These are phyloP conservation scores for Connochaetes taurinus DNA, from an alignment of 2,113 vertebrate species.

Conservation along the genomic window DNA sequence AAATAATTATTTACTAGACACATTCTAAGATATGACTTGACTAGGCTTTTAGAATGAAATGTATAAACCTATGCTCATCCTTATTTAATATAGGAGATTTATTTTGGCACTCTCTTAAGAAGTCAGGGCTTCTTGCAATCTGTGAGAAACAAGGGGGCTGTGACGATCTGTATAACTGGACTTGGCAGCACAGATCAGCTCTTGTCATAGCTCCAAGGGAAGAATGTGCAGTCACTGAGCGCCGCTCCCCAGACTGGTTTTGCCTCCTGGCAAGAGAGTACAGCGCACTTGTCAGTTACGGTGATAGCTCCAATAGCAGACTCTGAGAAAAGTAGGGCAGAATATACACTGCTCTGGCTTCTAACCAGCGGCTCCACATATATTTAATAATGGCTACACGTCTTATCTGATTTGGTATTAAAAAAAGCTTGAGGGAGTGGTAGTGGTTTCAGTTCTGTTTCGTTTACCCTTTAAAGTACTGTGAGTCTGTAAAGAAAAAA, in stretches of 20 bases:
- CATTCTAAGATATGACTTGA: neutral
- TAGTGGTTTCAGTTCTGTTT: neutral
- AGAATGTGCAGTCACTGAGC: constrained; percentile 39
- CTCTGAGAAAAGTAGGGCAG: neutral
- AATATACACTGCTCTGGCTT: neutral
- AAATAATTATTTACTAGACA: constrained; percentile 44
- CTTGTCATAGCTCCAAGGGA: constrained; percentile 33
- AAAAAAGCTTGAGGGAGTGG: neutral
- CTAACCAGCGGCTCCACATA: neutral
- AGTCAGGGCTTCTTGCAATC: neutral
- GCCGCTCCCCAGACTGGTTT: neutral
- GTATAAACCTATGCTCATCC: neutral
- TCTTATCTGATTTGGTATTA: constrained; percentile 27
- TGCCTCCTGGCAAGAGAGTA: constrained; percentile 45
- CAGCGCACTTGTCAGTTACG: constrained; percentile 40
- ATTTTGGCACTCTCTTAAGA: neutral
- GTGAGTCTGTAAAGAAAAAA: neutral
- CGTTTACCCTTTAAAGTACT: neutral
- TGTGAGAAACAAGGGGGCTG: constrained; percentile 48
- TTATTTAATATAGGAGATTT: constrained; percentile 7
- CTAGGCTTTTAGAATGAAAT: neutral
- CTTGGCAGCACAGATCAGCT: constrained; percentile 39
- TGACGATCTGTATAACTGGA: constrained; percentile 4
- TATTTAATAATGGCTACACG: neutral
- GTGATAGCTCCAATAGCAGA: neutral